A percentile compares a stretch with the other conserved stretches of the same genome.
phyloP scores from a whole-genome alignment of 2,888 invertebrate species.

The Lycaena phlaeas region DNA sequence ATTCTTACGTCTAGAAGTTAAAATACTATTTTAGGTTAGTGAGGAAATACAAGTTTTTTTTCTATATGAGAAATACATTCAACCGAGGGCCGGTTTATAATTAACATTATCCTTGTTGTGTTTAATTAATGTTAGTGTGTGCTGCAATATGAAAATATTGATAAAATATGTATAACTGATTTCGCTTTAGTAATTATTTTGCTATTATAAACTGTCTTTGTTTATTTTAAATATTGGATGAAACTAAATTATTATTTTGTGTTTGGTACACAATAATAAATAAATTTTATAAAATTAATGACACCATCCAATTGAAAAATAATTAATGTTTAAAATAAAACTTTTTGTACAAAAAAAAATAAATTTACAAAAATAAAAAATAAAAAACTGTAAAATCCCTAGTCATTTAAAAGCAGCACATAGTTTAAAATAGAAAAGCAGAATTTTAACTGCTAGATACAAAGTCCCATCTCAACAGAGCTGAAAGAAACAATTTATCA shows the following conservation, averaged over 20 bases:
- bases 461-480: conserved; percentile 2
- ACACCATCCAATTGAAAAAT: neutral
- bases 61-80: conserved; percentile 47
- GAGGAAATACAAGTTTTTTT: conserved; percentile 41
- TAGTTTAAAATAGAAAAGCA: conserved; percentile 41
- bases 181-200: conserved; percentile 34
- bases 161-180: conserved; percentile 48
- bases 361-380: neutral
- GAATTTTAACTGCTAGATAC: too few species aligned
- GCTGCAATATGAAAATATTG: conserved; percentile 55
- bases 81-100: conserved; percentile 35
- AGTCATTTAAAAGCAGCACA: conserved; percentile 59
- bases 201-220: conserved; percentile 9
- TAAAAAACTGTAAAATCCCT: conserved; percentile 29
- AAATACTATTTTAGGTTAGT: conserved; percentile 66
- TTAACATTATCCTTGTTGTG: conserved; percentile 31
- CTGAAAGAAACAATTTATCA: too few species aligned
- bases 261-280: conserved; percentile 7
- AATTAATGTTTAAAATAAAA: neutral
- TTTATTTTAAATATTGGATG: neutral
- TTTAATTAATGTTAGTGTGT: conserved; percentile 49
- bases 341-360: too few species aligned
- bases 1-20: conserved; percentile 60
- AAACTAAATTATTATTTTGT: neutral
- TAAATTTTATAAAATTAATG: neutral